A percentile compares a stretch with the other conserved stretches of the same genome.
Conservation (phyloP, 2,797 vertebrate genomes). For the Silurus lanzhouensis region DNA sequence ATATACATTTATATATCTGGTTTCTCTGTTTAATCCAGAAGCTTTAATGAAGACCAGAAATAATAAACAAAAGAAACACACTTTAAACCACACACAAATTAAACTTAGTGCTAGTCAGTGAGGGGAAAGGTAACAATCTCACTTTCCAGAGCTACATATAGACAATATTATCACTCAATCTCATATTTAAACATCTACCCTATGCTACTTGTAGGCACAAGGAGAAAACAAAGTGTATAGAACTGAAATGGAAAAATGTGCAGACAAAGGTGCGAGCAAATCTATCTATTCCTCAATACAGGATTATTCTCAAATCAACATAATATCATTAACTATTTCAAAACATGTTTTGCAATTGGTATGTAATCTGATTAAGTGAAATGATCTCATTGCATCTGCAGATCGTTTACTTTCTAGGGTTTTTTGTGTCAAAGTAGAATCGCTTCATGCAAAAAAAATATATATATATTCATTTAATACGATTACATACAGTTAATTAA, state of each 20-base stretch:
- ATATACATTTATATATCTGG: not conserved
- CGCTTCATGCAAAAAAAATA: not conserved
- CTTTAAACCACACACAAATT: not conserved
- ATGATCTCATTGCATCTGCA: not conserved
- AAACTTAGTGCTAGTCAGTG: not conserved
- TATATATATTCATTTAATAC: not conserved
- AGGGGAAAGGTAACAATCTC: slow-evolving; percentile 11
- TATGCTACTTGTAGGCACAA: not conserved
- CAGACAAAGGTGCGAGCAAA: not conserved
- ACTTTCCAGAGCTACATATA: slow-evolving; percentile 22
- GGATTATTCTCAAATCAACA: slow-evolving; percentile 8
- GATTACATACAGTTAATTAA: slow-evolving; percentile 7
- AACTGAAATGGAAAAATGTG: not conserved
- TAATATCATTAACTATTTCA: slow-evolving; percentile 36
- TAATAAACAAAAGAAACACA: slow-evolving; percentile 1
- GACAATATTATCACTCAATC: slow-evolving; percentile 24
- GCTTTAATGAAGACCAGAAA: not conserved
- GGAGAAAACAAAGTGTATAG: not conserved
- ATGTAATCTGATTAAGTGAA: slow-evolving; percentile 26
- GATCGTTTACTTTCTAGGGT: not conserved
- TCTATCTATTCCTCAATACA: slow-evolving; percentile 8
- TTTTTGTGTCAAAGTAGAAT: not conserved
- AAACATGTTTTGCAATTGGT: slow-evolving; percentile 30
- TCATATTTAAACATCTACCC: not conserved
- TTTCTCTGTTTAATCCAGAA: not conserved